Percentiles rank a stretch among this genome's conserved stretches.
Conservation (phyloP, 2,113 vertebrate species). For the Brevimyrus niger region DNA sequence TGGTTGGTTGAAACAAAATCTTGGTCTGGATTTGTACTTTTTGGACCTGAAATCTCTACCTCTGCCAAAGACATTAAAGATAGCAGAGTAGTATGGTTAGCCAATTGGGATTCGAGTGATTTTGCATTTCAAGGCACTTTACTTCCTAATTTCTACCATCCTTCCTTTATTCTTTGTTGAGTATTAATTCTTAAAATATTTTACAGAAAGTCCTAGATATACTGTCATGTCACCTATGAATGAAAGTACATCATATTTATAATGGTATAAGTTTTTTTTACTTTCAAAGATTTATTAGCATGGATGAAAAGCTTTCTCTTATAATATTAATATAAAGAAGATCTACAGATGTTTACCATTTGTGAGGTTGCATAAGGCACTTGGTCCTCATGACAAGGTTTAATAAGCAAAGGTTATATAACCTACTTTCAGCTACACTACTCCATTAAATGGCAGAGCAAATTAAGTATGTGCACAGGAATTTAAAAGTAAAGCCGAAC, state of each 20-base stretch:
- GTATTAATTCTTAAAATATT: background rate
- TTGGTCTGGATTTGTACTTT: no score
- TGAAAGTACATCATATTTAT: background rate
- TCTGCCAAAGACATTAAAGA: background rate
- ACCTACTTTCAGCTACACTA: constrained; percentile 52
- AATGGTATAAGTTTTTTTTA: background rate
- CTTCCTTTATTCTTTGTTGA: background rate
- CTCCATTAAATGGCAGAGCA: constrained; percentile 50
- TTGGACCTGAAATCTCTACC: no score
- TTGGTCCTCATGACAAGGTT: constrained; percentile 60
- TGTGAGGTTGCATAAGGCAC: constrained; percentile 66
- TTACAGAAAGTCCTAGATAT: background rate
- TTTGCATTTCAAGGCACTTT: background rate
- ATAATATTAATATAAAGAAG: constrained; percentile 24
- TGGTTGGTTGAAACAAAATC: no score
- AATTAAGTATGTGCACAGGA: constrained; percentile 61
- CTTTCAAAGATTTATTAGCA: background rate
- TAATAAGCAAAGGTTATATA: constrained; percentile 64
- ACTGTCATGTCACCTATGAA: background rate
- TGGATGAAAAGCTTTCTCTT: background rate
- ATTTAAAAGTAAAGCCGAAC: constrained; percentile 61
- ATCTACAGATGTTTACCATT: constrained; percentile 54
- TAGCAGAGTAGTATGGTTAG: background rate
- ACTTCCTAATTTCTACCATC: background rate
- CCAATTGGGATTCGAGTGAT: background rate